Base-by-base conservation (phyloP, 2,113 vertebrate species). In the Tenebrosternarchus preto region DNA sequence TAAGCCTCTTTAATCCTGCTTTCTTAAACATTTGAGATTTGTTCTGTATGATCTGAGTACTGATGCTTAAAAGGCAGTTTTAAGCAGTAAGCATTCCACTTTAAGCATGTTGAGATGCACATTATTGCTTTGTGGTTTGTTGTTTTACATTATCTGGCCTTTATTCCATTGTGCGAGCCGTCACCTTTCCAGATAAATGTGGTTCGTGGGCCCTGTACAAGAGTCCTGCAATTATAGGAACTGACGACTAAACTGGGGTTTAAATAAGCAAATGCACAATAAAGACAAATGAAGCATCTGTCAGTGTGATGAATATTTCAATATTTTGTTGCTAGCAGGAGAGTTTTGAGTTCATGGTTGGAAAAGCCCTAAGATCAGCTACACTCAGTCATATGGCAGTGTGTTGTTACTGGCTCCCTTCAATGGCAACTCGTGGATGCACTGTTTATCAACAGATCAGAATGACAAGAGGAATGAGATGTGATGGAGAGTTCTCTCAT, bases 371-470 rank as follows among this genome's bases (percentile, higher is more conserved):
- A 57, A 1, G 9, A 29, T 17, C 25, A 6, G 55, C 17, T 68
- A 25, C n/a, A 73, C 4, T 36, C 33, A 46, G 27, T 72, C 59
- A 67, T 67, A 57, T 50, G 64, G 66, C 71, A 75, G 43, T 53
- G 24, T 78, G 68, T 76, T 85, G 20, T 56, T 82, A 27, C 59
- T 82, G 77, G 84, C 77, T 27, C 31, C 6, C 22, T 1, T 33
- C 60, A 25, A 36, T 57, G 67, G 61, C 57, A 78, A 60, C 66
- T 82, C 76, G 64, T 27, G 39, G 25, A 63, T 60, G 29, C 68
- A 76, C 61, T 77, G 80, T 82, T 84, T 84, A 84, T 83, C 56
- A 81, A 82, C 76, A 84, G 57, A 57, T 33, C 46, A 15, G 57
- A 69, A 4, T 1, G 71, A 50, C 61, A 78, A 66, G 63, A 81